Conservation (phyloP, 2,888 invertebrate genomes). For the Cheilosia impressa region DNA sequence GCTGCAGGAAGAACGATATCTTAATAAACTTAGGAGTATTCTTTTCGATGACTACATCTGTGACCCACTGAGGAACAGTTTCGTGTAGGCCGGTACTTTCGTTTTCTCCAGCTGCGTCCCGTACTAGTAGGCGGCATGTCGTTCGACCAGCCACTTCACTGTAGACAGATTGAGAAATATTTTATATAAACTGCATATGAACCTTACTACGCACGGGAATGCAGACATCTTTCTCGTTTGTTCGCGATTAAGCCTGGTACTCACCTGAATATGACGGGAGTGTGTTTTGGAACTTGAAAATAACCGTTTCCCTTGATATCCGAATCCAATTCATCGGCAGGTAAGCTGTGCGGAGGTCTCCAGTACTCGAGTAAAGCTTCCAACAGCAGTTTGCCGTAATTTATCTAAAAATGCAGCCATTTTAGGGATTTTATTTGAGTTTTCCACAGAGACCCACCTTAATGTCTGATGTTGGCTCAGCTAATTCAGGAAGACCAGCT, state of each 20-base stretch:
- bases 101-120: conserved; percentile 97
- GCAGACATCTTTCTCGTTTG: no score
- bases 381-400: conserved; percentile 96
- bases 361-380: conserved; percentile 98
- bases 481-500: conserved; percentile 91
- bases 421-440: no score
- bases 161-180: conserved; percentile 42
- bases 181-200: no score
- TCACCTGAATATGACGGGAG: conserved; percentile 97
- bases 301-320: conserved; percentile 90
- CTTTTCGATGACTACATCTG: conserved; percentile 96
- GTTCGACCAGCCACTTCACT: conserved; percentile 98
- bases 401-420: conserved; percentile 86
- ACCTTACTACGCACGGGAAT: no score
- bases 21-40: conserved; percentile 97
- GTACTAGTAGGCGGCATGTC: conserved; percentile 93
- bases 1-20: conserved; percentile 97
- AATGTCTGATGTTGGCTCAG: conserved; percentile 82
- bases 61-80: conserved; percentile 97
- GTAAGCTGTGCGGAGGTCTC: conserved; percentile 89
- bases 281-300: conserved; percentile 96
- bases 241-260: background rate
- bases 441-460: conserved; percentile 78
- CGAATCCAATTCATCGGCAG: conserved; percentile 88
- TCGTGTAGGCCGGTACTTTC: conserved; percentile 96